These are phyloP conservation scores for Rhegmatorhina hoffmannsi DNA, from an alignment of 2,113 vertebrate species.

Conservation along the genomic window DNA sequence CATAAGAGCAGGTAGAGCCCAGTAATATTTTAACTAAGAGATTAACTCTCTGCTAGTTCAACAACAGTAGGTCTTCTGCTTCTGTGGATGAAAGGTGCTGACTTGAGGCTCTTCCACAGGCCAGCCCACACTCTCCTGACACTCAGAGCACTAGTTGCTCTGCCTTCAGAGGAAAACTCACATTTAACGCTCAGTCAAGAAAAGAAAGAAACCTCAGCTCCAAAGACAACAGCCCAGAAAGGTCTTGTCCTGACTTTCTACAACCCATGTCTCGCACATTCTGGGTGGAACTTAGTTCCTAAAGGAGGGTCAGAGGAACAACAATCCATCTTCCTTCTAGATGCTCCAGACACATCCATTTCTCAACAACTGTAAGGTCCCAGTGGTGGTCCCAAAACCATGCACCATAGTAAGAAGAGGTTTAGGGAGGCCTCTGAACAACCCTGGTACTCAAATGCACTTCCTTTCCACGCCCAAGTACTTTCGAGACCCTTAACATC, in stretches of 20 bases:
- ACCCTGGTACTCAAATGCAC: not conserved
- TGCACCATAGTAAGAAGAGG: not conserved
- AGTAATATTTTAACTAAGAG: constrained; percentile 69
- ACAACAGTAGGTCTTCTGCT: constrained; percentile 43
- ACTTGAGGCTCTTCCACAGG: not conserved
- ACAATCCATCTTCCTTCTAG: not conserved
- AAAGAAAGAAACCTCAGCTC: not conserved
- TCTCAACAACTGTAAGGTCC: not conserved
- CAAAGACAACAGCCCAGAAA: not conserved
- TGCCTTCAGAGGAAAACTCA: not conserved
- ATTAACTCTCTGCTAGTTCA: constrained; percentile 40
- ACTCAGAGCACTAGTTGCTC: not conserved
- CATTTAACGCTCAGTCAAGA: not conserved
- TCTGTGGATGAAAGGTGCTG: constrained; percentile 37
- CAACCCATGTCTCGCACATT: not conserved
- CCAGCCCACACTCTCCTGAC: not conserved
- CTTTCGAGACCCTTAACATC: not conserved
- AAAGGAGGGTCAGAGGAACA: not conserved
- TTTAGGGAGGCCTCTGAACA: not conserved
- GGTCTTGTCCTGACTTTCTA: not conserved
- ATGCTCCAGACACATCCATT: not conserved
- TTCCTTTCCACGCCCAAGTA: not conserved
- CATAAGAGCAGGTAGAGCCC: constrained; percentile 46
- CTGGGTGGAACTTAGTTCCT: not conserved
- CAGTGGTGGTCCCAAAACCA: not conserved